Percentiles rank a stretch among this genome's conserved stretches.
These are phyloP conservation scores for Todus mexicanus DNA, from an alignment of 2,797 vertebrate genomes.

Conservation along the genomic window DNA sequence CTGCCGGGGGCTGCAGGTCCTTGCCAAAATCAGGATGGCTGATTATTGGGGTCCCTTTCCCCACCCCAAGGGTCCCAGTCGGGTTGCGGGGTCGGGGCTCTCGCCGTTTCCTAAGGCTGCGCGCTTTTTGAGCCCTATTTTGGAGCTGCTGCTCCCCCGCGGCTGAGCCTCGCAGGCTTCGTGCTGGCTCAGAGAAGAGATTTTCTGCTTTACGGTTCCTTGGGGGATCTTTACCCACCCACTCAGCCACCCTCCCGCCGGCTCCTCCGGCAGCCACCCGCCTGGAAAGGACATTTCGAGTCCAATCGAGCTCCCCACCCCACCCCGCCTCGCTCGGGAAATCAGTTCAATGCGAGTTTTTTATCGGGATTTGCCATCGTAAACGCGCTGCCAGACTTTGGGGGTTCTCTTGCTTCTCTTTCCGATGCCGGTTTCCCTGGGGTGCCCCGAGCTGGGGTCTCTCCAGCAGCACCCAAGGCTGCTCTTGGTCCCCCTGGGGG, in stretches of 20 bases:
- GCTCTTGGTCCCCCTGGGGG: rapidly evolving
- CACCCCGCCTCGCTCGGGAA: background rate
- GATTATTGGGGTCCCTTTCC: background rate
- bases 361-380: constrained; percentile 5
- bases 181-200: background rate
- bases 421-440: background rate
- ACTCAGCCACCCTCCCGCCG: background rate
- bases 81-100: no score
- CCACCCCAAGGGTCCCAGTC: no score
- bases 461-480: background rate
- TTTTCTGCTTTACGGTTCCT: background rate
- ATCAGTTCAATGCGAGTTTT: constrained; percentile 2
- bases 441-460: background rate
- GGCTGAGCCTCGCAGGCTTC: background rate
- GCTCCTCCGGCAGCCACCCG: background rate
- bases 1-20: background rate
- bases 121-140: background rate
- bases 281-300: constrained; percentile 2
- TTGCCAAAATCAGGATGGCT: background rate
- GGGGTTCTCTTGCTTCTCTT: background rate
- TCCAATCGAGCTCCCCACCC: background rate
- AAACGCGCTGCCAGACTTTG: background rate
- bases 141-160: background rate
- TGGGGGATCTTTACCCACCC: background rate
- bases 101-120: background rate